A percentile compares a stretch with the other conserved stretches of the same genome.
These are phyloP conservation scores for Mormyrus hasselquistii DNA, from an alignment of 2,797 vertebrate genomes.

Conservation along the genomic window DNA sequence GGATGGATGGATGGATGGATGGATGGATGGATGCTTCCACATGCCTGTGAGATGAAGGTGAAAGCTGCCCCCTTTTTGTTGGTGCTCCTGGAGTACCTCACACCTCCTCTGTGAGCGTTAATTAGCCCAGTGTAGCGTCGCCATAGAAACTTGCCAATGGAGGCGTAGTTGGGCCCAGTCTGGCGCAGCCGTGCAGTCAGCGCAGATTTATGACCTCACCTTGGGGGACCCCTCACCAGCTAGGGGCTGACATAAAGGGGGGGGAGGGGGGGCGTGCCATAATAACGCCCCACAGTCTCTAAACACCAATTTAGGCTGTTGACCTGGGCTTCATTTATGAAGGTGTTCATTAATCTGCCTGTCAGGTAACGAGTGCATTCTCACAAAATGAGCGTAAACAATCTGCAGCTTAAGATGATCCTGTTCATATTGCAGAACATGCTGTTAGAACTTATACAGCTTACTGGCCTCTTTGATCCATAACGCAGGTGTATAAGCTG, in stretches of 20 bases:
- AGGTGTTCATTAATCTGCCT: constrained; percentile 8
- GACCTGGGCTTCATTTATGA: background rate
- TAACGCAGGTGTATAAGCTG: background rate
- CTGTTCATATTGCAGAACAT: background rate
- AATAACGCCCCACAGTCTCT: background rate
- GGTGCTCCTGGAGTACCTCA: background rate
- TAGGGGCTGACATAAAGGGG: background rate
- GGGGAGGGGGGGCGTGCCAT: background rate
- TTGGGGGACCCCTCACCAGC: background rate
- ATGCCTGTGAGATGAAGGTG: background rate
- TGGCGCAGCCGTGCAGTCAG: background rate
- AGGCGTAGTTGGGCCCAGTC: background rate
- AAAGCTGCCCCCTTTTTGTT: background rate
- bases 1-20: background rate
- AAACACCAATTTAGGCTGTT: constrained; percentile 11
- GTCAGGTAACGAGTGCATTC: background rate
- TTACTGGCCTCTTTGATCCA: background rate
- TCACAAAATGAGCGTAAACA: background rate
- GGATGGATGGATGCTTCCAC: background rate
- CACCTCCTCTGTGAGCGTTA: background rate
- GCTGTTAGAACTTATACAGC: background rate
- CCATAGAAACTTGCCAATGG: background rate
- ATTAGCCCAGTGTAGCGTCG: background rate
- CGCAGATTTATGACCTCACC: constrained; percentile 14
- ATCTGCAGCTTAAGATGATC: background rate